Base-by-base conservation (phyloP, 30 jellyfish, hydroid and myxozoan species). In the Hydractinia symbiolongicarpus region DNA sequence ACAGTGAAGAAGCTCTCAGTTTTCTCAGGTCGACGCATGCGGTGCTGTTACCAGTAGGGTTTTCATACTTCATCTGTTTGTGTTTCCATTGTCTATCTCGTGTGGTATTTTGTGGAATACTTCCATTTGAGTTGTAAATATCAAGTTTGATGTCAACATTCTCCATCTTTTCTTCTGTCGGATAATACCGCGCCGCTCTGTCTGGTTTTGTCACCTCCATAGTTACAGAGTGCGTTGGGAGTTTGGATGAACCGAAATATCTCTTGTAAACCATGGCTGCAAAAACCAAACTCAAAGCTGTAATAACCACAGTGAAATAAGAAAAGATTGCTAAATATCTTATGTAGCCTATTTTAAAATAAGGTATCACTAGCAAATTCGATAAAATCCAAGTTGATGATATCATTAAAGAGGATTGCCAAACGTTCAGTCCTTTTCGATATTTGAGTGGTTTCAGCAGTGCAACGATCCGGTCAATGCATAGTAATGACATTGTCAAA, bases 321-420 rank as follows among this genome's bases (percentile, higher is more conserved):
- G 82, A 76, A 76, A 76, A 76, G 8, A 76, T 53, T 14, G 79
- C 11, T 13, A 76, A 78, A 52, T 50, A 76, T 9, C 5, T 52
- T 5, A 76, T 58, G 54, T 76, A 76, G 50, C 84, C 82, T 53
- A 76, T 52, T 6, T 50, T 9, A 76, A 76, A 76, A 58, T 76
- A 76, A 55, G 79, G 79, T 7, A 76, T 44, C 49, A 19, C 10
- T 13, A 76, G 50, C 9, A 52, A 53, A 16, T 50, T 14, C 4
- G 84, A 76, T 7, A 50, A 49, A 55, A 55, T n/a, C 84, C 84
- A 76, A 11, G 84, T 55, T 5, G 61, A 72, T 19, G 50, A 8
- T 8, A 76, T 9, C 7, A 76, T 16, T 7, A 50, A 5, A 15
- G 6, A 50, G 79, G 52, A 50, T 17, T 52, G 21, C 9, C 9